Conservation (phyloP, 1,140 invertebrate species). For the Rhagoletis pomonella region DNA sequence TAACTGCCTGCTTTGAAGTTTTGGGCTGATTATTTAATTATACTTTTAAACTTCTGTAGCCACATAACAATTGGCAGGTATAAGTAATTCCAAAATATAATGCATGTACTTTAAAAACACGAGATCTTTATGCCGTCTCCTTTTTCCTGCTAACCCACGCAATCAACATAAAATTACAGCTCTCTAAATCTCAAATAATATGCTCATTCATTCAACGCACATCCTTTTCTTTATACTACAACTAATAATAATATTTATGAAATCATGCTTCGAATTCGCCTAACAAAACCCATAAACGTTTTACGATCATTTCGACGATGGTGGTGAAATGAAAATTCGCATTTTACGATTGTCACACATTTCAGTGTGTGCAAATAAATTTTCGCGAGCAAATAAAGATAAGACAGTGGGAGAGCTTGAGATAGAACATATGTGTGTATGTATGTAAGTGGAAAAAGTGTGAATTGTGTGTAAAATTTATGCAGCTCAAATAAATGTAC, state of each 20-base stretch:
- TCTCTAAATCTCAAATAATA: background rate
- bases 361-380: background rate
- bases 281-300: background rate
- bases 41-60: too few relatives aligned
- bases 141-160: background rate
- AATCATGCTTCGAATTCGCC: background rate
- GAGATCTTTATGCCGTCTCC: background rate
- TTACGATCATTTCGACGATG: background rate
- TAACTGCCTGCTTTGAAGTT: too few relatives aligned
- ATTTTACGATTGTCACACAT: slow-evolving; percentile 33
- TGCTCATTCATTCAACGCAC: background rate
- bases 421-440: background rate
- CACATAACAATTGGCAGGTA: too few relatives aligned
- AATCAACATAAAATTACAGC: background rate
- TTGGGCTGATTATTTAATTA: too few relatives aligned
- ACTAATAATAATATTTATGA: slow-evolving; percentile 4
- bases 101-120: too few relatives aligned
- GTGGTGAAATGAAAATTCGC: background rate
- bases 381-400: background rate
- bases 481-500: background rate
- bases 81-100: too few relatives aligned
- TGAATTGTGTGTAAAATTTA: background rate
- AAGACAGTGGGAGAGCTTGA: background rate
- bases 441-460: background rate
- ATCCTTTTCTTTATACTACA: background rate